Evolutionary conservation across 2,113 vertebrate species (phyloP), one percentile per base, ranked within the genome.

Genomic region (Terrapene triunguis): DNA sequence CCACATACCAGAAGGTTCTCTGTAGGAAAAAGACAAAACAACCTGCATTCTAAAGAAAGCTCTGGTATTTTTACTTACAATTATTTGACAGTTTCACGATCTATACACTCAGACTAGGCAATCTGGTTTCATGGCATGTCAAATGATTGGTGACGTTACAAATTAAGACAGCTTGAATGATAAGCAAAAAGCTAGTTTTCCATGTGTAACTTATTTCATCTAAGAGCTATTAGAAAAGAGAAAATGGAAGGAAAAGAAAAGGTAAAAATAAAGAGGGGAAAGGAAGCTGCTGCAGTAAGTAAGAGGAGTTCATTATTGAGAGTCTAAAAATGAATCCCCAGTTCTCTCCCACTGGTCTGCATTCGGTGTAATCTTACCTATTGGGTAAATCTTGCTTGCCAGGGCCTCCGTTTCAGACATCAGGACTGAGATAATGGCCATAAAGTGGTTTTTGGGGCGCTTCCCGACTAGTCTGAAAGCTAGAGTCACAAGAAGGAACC

Each of bases 361-460:
- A 21, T 80, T 44, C 50, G 78, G 84, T 32, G 85, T 11, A 54
- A n/a, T 87, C 94, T 97, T 98, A 98, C 98, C 98, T 84, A 98
- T 88, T 48, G 98, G 84, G 84, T 97, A 98, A 92, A 97, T n/a
- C 2, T 27, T 93, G 93, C 53, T 98, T 88, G 98, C 98, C 95
- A 98, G 80, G 0, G 3, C 24, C 84, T 99, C 98, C 32, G 95
- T 98, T 84, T 98, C 95, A 25, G 44, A 87, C 98, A 99, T 99
- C 95, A 99, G 97, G 62, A 81, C 85, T 22, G 87, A 95, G 69
- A 99, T 96, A 91, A 98, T 97, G n/a, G 57, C 65, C 92, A 98
- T 97, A 97, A 99, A 99, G 21, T 13, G 93, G 95, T 98, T 96
- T 4, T 24, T 84, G 42, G 82, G 62, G 44, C 96, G 92, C 42